Conservation (phyloP, 2,113 vertebrate species). For the Porphyrio hochstetteri region DNA sequence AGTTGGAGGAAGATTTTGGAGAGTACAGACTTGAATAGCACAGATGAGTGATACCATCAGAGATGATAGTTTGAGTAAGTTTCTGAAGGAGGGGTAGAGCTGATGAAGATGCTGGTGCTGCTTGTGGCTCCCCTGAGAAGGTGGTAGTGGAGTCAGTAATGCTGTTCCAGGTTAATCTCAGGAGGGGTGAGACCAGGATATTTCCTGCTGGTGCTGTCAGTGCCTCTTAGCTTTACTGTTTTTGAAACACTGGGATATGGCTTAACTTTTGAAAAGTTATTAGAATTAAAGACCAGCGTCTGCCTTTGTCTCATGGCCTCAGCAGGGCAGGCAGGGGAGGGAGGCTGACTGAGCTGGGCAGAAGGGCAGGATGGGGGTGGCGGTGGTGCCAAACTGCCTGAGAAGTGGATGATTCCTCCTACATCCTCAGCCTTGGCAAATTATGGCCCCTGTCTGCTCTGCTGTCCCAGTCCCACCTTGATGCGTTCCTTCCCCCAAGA, state of each 20-base stretch:
- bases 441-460: not conserved
- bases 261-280: not conserved
- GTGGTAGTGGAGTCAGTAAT: not conserved
- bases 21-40: not conserved
- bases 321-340: not conserved
- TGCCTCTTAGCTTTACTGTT: not conserved
- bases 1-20: not conserved
- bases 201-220: not conserved
- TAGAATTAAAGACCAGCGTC: fast-evolving
- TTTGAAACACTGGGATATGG: not conserved
- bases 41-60: not conserved
- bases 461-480: not conserved
- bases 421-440: not conserved
- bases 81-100: not conserved
- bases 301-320: not conserved
- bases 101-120: not conserved
- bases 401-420: not conserved
- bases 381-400: not conserved
- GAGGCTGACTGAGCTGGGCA: not conserved
- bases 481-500: not conserved
- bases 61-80: not conserved
- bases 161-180: not conserved
- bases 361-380: not conserved
- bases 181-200: not conserved
- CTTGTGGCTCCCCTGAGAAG: not conserved